These are phyloP conservation scores for Terrapene triunguis DNA, from an alignment of 2,113 vertebrate species.

Conservation along the genomic window DNA sequence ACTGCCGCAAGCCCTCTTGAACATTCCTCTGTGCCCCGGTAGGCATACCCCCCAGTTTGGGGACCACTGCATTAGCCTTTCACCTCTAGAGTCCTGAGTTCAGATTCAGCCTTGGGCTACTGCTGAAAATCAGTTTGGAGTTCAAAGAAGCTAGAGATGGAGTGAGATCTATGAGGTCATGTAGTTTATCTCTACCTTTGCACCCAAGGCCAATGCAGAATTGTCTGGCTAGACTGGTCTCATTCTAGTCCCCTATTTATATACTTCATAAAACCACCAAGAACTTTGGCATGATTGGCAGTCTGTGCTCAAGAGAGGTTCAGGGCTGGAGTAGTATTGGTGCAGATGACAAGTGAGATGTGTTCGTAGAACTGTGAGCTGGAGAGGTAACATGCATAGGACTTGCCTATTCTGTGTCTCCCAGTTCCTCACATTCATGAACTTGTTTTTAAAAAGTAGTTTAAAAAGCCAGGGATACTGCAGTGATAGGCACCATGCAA, in stretches of 20 bases:
- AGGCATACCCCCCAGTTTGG: no score
- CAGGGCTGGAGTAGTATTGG: background rate
- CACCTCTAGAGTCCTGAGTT: background rate
- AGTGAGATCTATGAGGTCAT: background rate
- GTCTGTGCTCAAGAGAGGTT: background rate
- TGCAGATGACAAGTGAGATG: background rate
- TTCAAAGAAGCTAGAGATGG: background rate
- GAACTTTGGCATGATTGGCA: background rate
- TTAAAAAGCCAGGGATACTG: background rate
- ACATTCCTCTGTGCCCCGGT: no score
- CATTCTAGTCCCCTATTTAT: background rate
- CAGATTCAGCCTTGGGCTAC: slow-evolving; percentile 1
- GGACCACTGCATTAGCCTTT: background rate
- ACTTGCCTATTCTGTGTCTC: background rate
- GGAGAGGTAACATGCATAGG: background rate
- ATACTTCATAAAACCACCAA: background rate
- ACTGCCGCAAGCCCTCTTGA: no score
- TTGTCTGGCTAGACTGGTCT: background rate
- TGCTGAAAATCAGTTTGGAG: background rate
- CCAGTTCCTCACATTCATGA: background rate
- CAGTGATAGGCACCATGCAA: background rate
- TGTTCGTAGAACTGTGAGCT: background rate
- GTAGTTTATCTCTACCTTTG: background rate
- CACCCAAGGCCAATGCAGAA: background rate
- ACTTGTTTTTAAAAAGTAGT: background rate